Evolutionary conservation across 1,140 invertebrate species (phyloP).

Genomic region (Hesperophylax magnus): DNA sequence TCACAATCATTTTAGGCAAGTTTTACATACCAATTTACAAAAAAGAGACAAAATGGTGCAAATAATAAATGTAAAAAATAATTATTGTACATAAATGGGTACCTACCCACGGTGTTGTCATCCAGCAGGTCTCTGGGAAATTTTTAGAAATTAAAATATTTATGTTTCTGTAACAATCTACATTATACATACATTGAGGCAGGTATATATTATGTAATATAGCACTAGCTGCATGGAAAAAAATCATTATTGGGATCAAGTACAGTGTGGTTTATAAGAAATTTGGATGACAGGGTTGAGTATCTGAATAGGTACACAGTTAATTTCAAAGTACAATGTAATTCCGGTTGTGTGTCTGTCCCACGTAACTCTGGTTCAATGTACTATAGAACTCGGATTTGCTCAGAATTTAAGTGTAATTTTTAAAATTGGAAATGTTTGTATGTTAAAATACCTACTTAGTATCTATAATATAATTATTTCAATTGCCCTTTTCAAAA

Average conservation of each 20-base stretch:
- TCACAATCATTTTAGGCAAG: conserved; percentile 4
- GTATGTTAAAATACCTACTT: too few relatives aligned
- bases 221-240: too few relatives aligned
- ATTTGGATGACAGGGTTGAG: neutral
- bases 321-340: too few relatives aligned
- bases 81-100: neutral
- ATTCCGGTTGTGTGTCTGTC: too few relatives aligned
- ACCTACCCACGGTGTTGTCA: neutral
- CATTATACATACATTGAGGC: too few relatives aligned
- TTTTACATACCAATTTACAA: neutral
- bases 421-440: too few relatives aligned
- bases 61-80: neutral
- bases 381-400: too few relatives aligned
- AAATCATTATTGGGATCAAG: too few relatives aligned
- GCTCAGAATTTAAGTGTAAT: too few relatives aligned
- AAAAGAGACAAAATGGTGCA: neutral
- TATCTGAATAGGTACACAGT: neutral
- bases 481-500: too few relatives aligned
- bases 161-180: neutral
- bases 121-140: neutral
- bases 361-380: too few relatives aligned
- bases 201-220: neutral
- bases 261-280: neutral
- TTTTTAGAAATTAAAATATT: neutral
- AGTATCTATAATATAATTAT: too few relatives aligned